Percentiles rank a stretch among this genome's conserved stretches.
Conservation (phyloP, 2,113 vertebrate species). For the Otis tarda region DNA sequence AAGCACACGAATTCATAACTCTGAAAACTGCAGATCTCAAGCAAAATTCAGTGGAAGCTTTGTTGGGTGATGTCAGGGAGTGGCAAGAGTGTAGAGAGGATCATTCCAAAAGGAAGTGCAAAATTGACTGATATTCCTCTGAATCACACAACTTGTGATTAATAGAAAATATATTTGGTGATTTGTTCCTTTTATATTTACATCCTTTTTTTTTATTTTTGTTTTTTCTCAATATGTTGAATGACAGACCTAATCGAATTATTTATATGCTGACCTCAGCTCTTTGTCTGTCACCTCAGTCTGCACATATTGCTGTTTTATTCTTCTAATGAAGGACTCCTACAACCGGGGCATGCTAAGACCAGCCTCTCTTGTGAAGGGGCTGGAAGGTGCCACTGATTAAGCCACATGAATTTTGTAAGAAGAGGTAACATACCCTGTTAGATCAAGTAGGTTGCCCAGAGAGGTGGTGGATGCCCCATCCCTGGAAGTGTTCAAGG, state of each 20-base stretch:
- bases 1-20: not conserved
- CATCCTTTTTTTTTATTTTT: not conserved
- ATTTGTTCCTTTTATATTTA: not conserved
- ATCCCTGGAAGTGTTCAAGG: too few species aligned
- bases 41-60: not conserved
- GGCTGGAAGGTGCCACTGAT: not conserved
- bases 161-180: not conserved
- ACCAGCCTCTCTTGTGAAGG: not conserved
- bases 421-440: not conserved
- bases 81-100: not conserved
- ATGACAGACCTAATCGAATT: not conserved
- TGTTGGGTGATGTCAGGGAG: not conserved
- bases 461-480: too few species aligned
- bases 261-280: not conserved
- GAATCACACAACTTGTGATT: not conserved
- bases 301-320: not conserved
- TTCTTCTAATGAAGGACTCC: not conserved
- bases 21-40: not conserved
- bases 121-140: not conserved
- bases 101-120: not conserved
- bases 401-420: not conserved
- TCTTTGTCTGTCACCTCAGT: not conserved
- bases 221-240: not conserved
- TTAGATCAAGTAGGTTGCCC: too few species aligned
- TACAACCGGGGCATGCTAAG: not conserved